These are phyloP conservation scores for Sturmia bella DNA, from an alignment of 2,888 invertebrate genomes.

Conservation along the genomic window DNA sequence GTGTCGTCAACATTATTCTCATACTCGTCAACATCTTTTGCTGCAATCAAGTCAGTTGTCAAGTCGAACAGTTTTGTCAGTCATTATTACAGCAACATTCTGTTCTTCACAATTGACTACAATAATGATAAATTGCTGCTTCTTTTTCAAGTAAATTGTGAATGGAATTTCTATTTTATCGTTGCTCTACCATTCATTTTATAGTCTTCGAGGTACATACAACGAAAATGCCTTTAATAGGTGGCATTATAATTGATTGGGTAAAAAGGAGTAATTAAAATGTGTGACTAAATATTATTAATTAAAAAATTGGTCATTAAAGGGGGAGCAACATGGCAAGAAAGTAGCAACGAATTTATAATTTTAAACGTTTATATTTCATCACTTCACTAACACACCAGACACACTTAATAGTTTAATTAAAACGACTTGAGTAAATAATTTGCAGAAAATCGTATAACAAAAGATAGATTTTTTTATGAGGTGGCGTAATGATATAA, in stretches of 20 bases:
- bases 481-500: too few relatives aligned
- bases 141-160: slow-evolving; percentile 22
- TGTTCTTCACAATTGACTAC: slow-evolving; percentile 22
- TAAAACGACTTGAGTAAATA: too few relatives aligned
- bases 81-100: slow-evolving; percentile 16
- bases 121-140: slow-evolving; percentile 41
- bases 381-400: too few relatives aligned
- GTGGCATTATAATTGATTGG: slow-evolving; percentile 1
- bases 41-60: slow-evolving; percentile 9
- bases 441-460: too few relatives aligned
- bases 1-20: slow-evolving; percentile 28
- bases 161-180: slow-evolving; percentile 11
- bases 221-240: not conserved
- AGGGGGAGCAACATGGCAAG: not conserved
- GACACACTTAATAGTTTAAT: too few relatives aligned
- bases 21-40: slow-evolving; percentile 19
- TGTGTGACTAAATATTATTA: slow-evolving; percentile 12
- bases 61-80: not conserved
- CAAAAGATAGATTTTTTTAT: too few relatives aligned
- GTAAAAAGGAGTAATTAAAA: slow-evolving; percentile 20
- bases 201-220: slow-evolving; percentile 8
- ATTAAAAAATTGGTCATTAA: not conserved
- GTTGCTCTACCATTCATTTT: not conserved
- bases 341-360: too few relatives aligned
- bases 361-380: too few relatives aligned